Percentiles rank a stretch among this genome's conserved stretches.
These are phyloP conservation scores for Peromyscus melanophrys DNA, from an alignment of 2,797 vertebrate genomes.

Conservation along the genomic window DNA sequence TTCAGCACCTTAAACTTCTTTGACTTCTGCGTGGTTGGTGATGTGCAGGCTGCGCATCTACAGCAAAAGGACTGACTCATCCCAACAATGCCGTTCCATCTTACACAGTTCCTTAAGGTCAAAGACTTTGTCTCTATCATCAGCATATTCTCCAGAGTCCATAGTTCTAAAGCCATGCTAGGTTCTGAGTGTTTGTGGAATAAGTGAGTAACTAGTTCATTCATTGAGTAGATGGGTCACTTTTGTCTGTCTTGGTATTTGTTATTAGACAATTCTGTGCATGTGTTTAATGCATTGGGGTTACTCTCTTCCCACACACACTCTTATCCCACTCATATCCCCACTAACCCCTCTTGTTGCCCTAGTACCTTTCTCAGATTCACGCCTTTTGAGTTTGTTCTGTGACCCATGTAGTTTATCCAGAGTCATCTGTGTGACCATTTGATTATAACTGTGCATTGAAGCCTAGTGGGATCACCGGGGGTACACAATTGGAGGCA, in stretches of 20 bases:
- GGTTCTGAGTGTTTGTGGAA: background rate
- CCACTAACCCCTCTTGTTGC: no score
- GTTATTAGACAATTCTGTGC: background rate
- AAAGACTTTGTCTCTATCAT: background rate
- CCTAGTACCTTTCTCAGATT: background rate
- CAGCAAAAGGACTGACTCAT: background rate
- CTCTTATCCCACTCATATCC: background rate
- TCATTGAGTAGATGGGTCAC: background rate
- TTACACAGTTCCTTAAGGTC: background rate
- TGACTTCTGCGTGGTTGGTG: background rate
- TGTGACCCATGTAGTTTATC: background rate
- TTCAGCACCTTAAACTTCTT: constrained; percentile 9
- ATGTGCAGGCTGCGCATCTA: background rate
- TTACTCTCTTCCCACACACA: background rate
- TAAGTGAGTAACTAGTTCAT: constrained; percentile 16
- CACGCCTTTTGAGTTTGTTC: background rate
- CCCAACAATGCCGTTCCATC: background rate
- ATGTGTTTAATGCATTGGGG: background rate
- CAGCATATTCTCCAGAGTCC: background rate
- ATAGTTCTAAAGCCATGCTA: background rate
- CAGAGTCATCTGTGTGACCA: background rate
- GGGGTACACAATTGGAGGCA: background rate
- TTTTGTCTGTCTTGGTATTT: background rate
- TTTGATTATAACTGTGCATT: background rate
- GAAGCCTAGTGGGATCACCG: background rate